These are phyloP conservation scores for Archips crataeganus DNA, from an alignment of 2,888 invertebrate species.

Conservation along the genomic window DNA sequence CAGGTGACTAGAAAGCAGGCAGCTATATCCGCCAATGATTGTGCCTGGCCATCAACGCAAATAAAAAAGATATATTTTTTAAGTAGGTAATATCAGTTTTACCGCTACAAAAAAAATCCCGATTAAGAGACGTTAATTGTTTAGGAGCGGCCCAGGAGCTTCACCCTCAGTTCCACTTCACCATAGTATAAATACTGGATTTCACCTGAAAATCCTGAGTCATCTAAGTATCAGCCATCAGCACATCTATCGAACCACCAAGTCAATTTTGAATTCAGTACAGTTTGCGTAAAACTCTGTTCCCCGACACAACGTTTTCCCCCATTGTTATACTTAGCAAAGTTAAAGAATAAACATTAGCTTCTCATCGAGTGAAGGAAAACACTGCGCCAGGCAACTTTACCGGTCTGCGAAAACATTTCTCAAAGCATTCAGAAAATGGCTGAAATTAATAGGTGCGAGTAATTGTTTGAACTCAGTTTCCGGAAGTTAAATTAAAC, in stretches of 20 bases:
- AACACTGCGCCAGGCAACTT: conserved; percentile 25
- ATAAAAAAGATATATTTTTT: too few species aligned
- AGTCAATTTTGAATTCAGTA: background rate
- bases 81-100: too few species aligned
- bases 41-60: too few species aligned
- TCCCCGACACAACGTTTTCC: conserved; percentile 31
- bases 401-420: conserved; percentile 22
- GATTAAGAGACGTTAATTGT: too few species aligned
- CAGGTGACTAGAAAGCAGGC: too few species aligned
- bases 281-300: conserved; percentile 13
- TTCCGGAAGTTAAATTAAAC: conserved; percentile 1
- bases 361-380: conserved; percentile 34
- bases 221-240: background rate
- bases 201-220: background rate
- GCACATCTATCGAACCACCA: background rate
- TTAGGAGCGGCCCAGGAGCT: too few species aligned
- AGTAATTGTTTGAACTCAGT: background rate
- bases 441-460: conserved; percentile 24
- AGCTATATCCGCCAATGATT: too few species aligned
- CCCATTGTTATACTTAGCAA: conserved; percentile 35
- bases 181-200: too few species aligned
- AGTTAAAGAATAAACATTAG: conserved; percentile 41
- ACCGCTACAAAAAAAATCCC: too few species aligned
- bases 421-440: conserved; percentile 25
- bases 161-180: too few species aligned